Evolutionary conservation across 1,140 invertebrate species (phyloP).

Genomic region (Scaptomyza montana): DNA sequence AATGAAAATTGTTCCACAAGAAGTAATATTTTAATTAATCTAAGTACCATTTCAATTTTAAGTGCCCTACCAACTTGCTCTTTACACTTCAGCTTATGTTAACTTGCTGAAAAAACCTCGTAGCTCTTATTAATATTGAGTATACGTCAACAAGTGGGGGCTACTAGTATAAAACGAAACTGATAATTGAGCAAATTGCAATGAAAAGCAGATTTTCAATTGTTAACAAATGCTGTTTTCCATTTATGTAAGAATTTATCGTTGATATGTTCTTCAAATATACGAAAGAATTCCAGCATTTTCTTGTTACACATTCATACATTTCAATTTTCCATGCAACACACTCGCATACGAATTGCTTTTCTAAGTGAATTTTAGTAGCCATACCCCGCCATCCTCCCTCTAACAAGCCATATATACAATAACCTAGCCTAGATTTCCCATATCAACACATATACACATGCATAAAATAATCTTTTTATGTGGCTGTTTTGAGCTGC

Average conservation of each 20-base stretch:
- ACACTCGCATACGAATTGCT: conserved; percentile 52
- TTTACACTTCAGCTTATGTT: not conserved
- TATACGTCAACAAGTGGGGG: not conserved
- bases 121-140: not conserved
- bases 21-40: too few relatives aligned
- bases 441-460: conserved; percentile 37
- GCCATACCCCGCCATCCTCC: conserved; percentile 2
- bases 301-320: conserved; percentile 21
- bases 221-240: not conserved
- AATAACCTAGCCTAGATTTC: conserved; percentile 8
- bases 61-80: not conserved
- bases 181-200: not conserved
- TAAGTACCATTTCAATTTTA: not conserved
- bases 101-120: not conserved
- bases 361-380: conserved; percentile 76
- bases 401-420: not conserved
- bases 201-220: not conserved
- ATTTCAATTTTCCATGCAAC: conserved; percentile 34
- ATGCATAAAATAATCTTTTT: conserved; percentile 77
- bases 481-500: conserved; percentile 77
- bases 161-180: not conserved
- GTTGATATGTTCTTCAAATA: conserved; percentile 5
- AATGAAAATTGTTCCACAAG: too few relatives aligned
- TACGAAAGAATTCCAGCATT: not conserved
- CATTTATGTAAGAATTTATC: conserved; percentile 7